Percentiles rank a stretch among this genome's conserved stretches.
phyloP scores from a whole-genome alignment of 2,797 vertebrate species.

The Etheostoma perlongum region DNA sequence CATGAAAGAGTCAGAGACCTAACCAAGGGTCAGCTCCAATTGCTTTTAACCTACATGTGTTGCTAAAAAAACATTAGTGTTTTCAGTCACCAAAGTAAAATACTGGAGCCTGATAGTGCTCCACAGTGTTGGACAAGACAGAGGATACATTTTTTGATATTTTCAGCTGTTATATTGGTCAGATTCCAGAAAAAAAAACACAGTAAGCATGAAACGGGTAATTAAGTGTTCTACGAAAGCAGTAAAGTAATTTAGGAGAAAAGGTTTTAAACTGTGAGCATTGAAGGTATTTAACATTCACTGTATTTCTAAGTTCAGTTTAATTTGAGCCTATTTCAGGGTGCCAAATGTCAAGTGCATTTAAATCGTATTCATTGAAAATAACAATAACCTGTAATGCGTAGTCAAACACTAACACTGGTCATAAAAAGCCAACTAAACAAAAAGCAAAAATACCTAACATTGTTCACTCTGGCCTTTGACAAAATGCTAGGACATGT shows the following conservation, averaged over 20 bases:
- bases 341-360: constrained; percentile 17
- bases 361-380: constrained; percentile 15
- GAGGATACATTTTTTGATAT: constrained; percentile 14
- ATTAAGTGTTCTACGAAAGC: neutral
- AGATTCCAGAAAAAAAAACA: constrained; percentile 2
- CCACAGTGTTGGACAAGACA: neutral
- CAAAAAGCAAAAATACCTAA: constrained; percentile 15
- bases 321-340: neutral
- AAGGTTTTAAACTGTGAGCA: neutral
- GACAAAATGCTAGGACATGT: constrained; percentile 1
- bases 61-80: neutral
- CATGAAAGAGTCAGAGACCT: constrained; percentile 2
- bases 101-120: neutral
- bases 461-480: constrained; percentile 3
- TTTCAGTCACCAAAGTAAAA: neutral
- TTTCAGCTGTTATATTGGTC: constrained; percentile 2
- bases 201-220: neutral
- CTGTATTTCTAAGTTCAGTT: neutral
- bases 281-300: neutral
- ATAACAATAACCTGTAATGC: constrained; percentile 21
- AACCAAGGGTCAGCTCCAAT: neutral
- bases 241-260: constrained; percentile 1
- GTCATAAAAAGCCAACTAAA: constrained; percentile 18
- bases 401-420: constrained; percentile 17
- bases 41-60: neutral